Percentiles rank a stretch among this genome's conserved stretches.
Conservation (phyloP, 2,113 vertebrate genomes). For the Onychostoma macrolepis region DNA sequence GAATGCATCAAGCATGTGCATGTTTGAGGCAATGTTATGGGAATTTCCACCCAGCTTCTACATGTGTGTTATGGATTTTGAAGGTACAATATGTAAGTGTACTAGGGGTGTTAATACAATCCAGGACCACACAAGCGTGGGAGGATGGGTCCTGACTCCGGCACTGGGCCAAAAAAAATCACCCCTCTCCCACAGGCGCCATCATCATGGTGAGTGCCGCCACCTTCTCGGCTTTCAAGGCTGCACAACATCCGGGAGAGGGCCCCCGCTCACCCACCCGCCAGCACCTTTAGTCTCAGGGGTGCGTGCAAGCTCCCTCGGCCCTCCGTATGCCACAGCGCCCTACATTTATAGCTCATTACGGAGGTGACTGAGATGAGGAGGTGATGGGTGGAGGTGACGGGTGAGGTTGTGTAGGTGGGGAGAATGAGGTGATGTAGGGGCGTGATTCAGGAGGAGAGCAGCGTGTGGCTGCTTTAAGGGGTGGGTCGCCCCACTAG, state of each 20-base stretch:
- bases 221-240: constrained; percentile 75
- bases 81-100: constrained; percentile 14
- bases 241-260: constrained; percentile 55
- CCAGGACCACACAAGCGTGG: constrained; percentile 71
- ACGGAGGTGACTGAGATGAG: constrained; percentile 74
- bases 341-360: constrained; percentile 73
- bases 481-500: neutral
- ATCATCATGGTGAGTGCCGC: constrained; percentile 43
- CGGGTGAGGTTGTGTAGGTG: constrained; percentile 28
- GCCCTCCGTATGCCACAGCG: constrained; percentile 55
- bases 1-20: constrained; percentile 20
- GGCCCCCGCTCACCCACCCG: constrained; percentile 22
- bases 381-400: constrained; percentile 67
- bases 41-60: constrained; percentile 28
- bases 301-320: constrained; percentile 14
- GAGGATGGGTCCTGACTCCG: constrained; percentile 42
- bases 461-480: constrained; percentile 27
- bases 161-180: constrained; percentile 69
- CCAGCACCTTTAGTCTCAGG: constrained; percentile 28
- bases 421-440: constrained; percentile 15
- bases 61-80: constrained; percentile 16
- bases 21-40: neutral
- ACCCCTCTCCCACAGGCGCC: constrained; percentile 59
- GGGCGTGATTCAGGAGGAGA: constrained; percentile 41
- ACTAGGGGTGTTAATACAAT: constrained; percentile 60